A percentile compares a stretch with the other conserved stretches of the same genome.
phyloP scores from a whole-genome alignment of 2,888 invertebrate species.

The Cerastis rubricosa region DNA sequence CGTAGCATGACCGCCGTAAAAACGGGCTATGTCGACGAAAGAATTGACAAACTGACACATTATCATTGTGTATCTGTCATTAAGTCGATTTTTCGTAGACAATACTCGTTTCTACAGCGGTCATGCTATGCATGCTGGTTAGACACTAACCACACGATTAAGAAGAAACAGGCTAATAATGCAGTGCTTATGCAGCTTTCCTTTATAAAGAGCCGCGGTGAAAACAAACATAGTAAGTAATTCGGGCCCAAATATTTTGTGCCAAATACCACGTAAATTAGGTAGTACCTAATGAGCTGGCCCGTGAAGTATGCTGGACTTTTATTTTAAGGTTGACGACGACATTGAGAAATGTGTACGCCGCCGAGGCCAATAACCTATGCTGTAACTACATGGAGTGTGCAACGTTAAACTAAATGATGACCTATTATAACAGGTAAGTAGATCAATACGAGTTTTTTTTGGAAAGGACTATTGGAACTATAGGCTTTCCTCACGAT shows the following conservation, averaged over 20 bases:
- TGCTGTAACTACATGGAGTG: slow-evolving; percentile 39
- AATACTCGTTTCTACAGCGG: too few species aligned
- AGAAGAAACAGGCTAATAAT: neutral
- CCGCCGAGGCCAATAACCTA: slow-evolving; percentile 27
- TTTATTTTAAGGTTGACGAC: slow-evolving; percentile 55
- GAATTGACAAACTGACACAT: too few species aligned
- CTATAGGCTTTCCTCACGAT: neutral
- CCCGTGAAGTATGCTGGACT: slow-evolving; percentile 47
- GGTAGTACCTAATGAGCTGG: slow-evolving; percentile 47
- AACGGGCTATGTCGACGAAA: too few species aligned
- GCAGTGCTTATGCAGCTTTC: neutral
- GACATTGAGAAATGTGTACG: slow-evolving; percentile 43
- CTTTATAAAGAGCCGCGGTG: slow-evolving; percentile 9
- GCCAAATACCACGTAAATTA: slow-evolving; percentile 52
- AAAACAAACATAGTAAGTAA: slow-evolving; percentile 22
- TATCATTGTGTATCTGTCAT: too few species aligned
- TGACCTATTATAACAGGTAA: slow-evolving; percentile 16
- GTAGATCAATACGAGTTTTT: neutral
- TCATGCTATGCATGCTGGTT: too few species aligned
- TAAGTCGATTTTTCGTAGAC: too few species aligned
- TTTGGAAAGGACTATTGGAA: neutral
- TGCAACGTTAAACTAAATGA: slow-evolving; percentile 25
- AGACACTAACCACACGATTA: too few species aligned
- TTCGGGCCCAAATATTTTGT: slow-evolving; percentile 39
- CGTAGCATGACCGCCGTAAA: too few species aligned